These are phyloP conservation scores for Omphaloscelis lunosa DNA, from an alignment of 2,888 invertebrate species.

Conservation along the genomic window DNA sequence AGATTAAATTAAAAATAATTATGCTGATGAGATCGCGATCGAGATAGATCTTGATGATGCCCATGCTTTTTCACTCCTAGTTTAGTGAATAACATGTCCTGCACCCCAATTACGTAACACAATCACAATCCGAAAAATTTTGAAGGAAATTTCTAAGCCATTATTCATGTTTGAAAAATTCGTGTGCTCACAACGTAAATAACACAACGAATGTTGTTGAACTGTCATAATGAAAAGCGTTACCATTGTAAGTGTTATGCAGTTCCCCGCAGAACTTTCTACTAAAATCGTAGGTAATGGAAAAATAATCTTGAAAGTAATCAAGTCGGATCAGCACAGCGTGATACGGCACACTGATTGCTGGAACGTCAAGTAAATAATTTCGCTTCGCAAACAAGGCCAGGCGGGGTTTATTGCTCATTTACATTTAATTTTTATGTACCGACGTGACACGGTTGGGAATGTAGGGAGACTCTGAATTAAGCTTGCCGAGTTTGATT, in stretches of 20 bases:
- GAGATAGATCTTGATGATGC: too few relatives aligned
- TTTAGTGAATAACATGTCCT: too few relatives aligned
- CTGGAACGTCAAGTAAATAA: constrained; percentile 44
- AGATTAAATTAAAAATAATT: too few relatives aligned
- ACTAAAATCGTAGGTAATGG: background rate
- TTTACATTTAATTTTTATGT: constrained; percentile 63
- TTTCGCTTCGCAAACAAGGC: constrained; percentile 46
- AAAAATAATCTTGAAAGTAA: constrained; percentile 16
- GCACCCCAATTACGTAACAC: too few relatives aligned
- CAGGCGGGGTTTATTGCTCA: constrained; percentile 51
- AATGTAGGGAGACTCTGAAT: constrained; percentile 29
- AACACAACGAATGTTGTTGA: background rate
- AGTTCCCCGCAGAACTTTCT: background rate
- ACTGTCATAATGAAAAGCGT: too few relatives aligned
- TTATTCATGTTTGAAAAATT: background rate
- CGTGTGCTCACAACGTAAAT: background rate
- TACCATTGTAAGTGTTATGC: background rate
- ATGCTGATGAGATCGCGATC: too few relatives aligned
- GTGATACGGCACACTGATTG: constrained; percentile 18
- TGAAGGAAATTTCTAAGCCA: background rate
- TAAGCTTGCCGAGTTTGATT: constrained; percentile 28
- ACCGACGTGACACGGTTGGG: constrained; percentile 40
- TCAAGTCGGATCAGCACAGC: constrained; percentile 11
- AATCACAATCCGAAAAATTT: background rate
- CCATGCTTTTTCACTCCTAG: too few relatives aligned